Evolutionary conservation across 1,140 invertebrate genomes (phyloP).

Genomic region (Eriosoma lanigerum): DNA sequence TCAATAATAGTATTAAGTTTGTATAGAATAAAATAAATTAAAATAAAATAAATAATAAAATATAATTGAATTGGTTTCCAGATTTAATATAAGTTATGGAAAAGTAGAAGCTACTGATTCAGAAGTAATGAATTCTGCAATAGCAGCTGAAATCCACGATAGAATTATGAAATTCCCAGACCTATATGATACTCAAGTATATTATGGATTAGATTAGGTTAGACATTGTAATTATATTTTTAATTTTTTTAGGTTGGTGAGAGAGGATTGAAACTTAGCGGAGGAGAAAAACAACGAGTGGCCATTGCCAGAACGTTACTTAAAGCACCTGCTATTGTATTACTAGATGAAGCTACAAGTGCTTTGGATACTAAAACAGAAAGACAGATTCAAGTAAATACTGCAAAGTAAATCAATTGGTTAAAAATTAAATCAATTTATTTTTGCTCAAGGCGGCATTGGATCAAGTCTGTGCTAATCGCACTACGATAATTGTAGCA

Average conservation of each 20-base stretch:
- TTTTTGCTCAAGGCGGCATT: conserved; percentile 66
- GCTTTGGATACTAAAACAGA: conserved; percentile 83
- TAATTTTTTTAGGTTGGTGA: conserved; percentile 68
- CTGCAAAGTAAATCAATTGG: not conserved
- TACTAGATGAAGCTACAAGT: conserved; percentile 89
- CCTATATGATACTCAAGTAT: conserved; percentile 70
- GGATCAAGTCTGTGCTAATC: conserved; percentile 74
- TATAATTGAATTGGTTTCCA: conserved; percentile 57
- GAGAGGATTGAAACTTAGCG: conserved; percentile 76
- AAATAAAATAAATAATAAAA: not conserved
- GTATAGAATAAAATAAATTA: conserved; percentile 54
- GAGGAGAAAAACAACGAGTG: conserved; percentile 91
- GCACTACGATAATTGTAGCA: conserved; percentile 90
- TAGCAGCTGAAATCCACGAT: conserved; percentile 91
- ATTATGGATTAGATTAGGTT: too few relatives aligned
- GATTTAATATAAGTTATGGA: conserved; percentile 95
- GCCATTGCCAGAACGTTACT: conserved; percentile 89
- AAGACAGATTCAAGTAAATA: conserved; percentile 72
- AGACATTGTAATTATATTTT: not conserved
- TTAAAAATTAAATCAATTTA: conserved; percentile 3
- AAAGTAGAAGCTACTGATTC: conserved; percentile 73
- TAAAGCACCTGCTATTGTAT: conserved; percentile 81
- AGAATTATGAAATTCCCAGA: conserved; percentile 88
- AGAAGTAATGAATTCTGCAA: conserved; percentile 86
- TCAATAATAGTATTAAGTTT: conserved; percentile 88